phyloP scores from a whole-genome alignment of 2,888 invertebrate species.

The Zootermopsis nevadensis region DNA sequence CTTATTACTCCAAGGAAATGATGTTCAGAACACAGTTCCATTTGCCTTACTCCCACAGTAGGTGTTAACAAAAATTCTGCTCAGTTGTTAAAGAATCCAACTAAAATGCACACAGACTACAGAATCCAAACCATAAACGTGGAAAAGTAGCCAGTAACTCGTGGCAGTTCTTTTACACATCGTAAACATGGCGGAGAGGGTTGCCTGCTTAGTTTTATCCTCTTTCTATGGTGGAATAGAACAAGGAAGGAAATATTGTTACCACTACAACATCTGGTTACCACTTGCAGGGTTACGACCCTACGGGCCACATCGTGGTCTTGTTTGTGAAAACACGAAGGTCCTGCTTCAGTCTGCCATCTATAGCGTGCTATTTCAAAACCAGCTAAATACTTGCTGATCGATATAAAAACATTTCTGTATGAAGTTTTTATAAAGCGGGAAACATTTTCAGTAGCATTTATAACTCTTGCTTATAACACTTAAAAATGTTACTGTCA shows the following conservation, averaged over 20 bases:
- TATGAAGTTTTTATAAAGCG: too few species aligned
- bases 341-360: too few species aligned
- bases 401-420: too few species aligned
- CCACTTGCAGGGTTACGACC: conserved; percentile 24
- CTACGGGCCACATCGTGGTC: not conserved
- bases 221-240: not conserved
- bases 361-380: too few species aligned
- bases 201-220: not conserved
- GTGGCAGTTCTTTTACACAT: not conserved
- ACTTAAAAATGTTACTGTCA: too few species aligned
- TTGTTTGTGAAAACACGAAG: too few species aligned
- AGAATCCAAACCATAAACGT: conserved; percentile 10
- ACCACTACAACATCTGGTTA: conserved; percentile 19
- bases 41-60: not conserved
- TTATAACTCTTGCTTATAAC: too few species aligned
- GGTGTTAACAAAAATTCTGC: not conserved
- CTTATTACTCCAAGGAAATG: not conserved
- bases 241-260: conserved; percentile 17
- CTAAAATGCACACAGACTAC: not conserved
- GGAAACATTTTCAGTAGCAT: too few species aligned
- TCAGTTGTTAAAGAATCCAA: not conserved
- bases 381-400: too few species aligned
- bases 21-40: not conserved
- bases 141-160: conserved; percentile 8
- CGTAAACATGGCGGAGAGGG: conserved; percentile 8